Evolutionary conservation across 2,888 invertebrate genomes (phyloP).

Genomic region (Uloborus plumipes): DNA sequence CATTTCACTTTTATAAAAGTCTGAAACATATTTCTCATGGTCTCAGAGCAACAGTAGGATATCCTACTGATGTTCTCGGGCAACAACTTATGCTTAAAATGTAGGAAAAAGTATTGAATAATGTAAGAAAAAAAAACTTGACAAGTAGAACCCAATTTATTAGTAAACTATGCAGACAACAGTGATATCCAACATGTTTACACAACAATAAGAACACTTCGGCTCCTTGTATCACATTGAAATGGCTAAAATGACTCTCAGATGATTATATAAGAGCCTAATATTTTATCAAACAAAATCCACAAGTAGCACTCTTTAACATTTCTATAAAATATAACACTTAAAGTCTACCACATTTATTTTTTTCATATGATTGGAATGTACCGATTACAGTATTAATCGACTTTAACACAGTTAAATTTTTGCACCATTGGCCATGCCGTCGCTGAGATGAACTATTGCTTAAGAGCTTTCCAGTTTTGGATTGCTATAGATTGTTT

Average conservation of each 20-base stretch:
- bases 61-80: too few species aligned
- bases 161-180: slow-evolving; percentile 51
- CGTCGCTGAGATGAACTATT: too few species aligned
- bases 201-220: slow-evolving; percentile 63
- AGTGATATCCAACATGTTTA: slow-evolving; percentile 48
- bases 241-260: slow-evolving; percentile 49
- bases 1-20: too few species aligned
- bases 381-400: neutral
- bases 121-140: too few species aligned
- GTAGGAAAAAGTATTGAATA: too few species aligned
- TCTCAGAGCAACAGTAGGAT: too few species aligned
- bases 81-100: too few species aligned
- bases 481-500: too few species aligned
- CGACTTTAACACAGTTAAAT: too few species aligned
- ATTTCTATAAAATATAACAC: neutral
- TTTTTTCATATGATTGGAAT: slow-evolving; percentile 35
- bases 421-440: too few species aligned
- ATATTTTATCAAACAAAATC: slow-evolving; percentile 5
- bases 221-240: slow-evolving; percentile 59
- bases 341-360: neutral
- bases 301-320: neutral
- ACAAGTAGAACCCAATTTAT: slow-evolving; percentile 31
- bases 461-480: too few species aligned
- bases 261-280: slow-evolving; percentile 19
- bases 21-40: too few species aligned